These are phyloP conservation scores for Gallinago jamesoni DNA, from an alignment of 2,113 vertebrate species.

Conservation along the genomic window DNA sequence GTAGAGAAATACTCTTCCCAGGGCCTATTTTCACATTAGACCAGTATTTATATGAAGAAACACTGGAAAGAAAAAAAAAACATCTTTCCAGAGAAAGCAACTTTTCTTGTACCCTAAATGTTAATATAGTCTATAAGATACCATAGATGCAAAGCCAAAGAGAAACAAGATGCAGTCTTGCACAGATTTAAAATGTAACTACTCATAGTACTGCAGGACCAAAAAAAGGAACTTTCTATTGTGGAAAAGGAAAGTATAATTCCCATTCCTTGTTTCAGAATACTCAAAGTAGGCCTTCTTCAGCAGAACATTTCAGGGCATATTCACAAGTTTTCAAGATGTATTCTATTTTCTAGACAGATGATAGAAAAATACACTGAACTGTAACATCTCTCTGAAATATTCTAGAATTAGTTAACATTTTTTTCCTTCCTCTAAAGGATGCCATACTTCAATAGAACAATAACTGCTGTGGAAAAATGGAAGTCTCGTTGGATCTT, in stretches of 20 bases:
- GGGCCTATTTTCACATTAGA: neutral
- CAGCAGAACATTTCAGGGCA: neutral
- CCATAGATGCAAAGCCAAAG: neutral
- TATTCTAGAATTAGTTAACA: neutral
- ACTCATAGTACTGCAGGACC: neutral
- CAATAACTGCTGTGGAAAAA: neutral
- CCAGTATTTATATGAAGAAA: neutral
- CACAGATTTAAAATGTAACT: neutral
- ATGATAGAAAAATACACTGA: neutral
- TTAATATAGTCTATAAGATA: neutral
- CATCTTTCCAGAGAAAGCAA: neutral
- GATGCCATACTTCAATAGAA: neutral
- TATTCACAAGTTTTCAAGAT: neutral
- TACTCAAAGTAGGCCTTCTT: neutral
- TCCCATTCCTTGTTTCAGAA: neutral
- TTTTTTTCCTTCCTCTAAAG: neutral
- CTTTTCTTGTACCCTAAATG: neutral
- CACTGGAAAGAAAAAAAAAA: neutral
- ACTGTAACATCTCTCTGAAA: neutral
- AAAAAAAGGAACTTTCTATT: neutral
- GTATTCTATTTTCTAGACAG: neutral
- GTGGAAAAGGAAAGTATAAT: neutral
- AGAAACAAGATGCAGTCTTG: neutral
- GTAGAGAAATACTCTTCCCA: neutral
- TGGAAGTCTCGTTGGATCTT: neutral